Percentiles rank a stretch among this genome's conserved stretches.
These are phyloP conservation scores for Antheraea assamensis DNA, from an alignment of 2,888 invertebrate genomes.

Conservation along the genomic window DNA sequence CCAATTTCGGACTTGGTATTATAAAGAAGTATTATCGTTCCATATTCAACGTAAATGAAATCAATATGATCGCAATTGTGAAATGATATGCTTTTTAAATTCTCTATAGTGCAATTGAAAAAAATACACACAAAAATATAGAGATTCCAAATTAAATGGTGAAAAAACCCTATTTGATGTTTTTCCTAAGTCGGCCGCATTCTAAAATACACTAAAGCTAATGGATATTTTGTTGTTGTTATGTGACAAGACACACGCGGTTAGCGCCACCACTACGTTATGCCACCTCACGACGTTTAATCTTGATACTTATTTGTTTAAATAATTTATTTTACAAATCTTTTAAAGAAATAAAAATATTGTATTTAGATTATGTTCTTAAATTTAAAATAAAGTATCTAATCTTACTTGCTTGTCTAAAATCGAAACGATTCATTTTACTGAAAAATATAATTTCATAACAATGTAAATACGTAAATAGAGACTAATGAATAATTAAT, in stretches of 20 bases:
- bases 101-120: background rate
- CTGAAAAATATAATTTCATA: background rate
- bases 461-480: background rate
- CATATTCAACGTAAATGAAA: too few relatives aligned
- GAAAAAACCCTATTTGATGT: constrained; percentile 37
- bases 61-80: background rate
- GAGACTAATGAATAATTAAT: too few relatives aligned
- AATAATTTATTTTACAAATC: background rate
- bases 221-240: constrained; percentile 82
- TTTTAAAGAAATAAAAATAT: background rate
- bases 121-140: background rate
- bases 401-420: background rate
- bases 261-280: constrained; percentile 66
- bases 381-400: background rate
- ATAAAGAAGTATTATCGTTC: too few relatives aligned
- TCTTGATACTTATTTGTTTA: constrained; percentile 50
- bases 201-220: constrained; percentile 73
- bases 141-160: background rate
- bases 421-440: background rate
- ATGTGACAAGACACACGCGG: constrained; percentile 78
- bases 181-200: constrained; percentile 34
- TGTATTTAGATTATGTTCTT: background rate
- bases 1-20: too few relatives aligned
- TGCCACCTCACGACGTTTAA: constrained; percentile 25
- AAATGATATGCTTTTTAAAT: background rate